phyloP scores from a whole-genome alignment of 2,797 vertebrate species.

The Pangasius macronema region DNA sequence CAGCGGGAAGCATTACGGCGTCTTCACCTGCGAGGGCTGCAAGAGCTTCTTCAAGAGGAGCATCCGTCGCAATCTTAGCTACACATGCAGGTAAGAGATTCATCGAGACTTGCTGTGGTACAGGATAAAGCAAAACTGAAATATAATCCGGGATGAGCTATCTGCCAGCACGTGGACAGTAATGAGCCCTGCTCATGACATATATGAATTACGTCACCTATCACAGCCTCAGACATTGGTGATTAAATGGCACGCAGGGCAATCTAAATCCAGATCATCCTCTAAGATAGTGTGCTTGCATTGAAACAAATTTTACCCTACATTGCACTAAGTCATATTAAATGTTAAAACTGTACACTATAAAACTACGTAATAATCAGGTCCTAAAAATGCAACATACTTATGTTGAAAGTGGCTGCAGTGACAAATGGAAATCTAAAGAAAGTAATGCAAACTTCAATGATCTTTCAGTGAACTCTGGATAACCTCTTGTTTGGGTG shows the following conservation, averaged over 20 bases:
- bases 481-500: conserved; percentile 6
- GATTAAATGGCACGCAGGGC: conserved; percentile 26
- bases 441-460: conserved; percentile 20
- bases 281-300: background rate
- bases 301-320: background rate
- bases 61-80: conserved; percentile 92
- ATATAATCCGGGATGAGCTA: conserved; percentile 7
- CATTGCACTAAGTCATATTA: background rate
- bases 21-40: conserved; percentile 96
- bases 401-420: background rate
- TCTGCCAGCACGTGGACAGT: conserved; percentile 10
- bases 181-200: conserved; percentile 3
- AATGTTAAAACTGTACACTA: no score
- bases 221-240: background rate
- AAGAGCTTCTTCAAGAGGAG: conserved; percentile 98
- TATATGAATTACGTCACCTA: conserved; percentile 1
- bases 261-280: background rate
- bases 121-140: background rate
- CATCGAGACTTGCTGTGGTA: background rate
- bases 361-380: background rate
- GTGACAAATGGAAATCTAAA: background rate
- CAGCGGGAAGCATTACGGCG: conserved; percentile 94
- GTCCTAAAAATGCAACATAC: background rate
- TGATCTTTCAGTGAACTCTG: conserved; percentile 6
- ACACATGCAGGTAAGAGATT: conserved; percentile 87